Percentiles rank a stretch among this genome's conserved stretches.
Conservation (phyloP, 2,888 invertebrate genomes). For the Latrodectus elegans region DNA sequence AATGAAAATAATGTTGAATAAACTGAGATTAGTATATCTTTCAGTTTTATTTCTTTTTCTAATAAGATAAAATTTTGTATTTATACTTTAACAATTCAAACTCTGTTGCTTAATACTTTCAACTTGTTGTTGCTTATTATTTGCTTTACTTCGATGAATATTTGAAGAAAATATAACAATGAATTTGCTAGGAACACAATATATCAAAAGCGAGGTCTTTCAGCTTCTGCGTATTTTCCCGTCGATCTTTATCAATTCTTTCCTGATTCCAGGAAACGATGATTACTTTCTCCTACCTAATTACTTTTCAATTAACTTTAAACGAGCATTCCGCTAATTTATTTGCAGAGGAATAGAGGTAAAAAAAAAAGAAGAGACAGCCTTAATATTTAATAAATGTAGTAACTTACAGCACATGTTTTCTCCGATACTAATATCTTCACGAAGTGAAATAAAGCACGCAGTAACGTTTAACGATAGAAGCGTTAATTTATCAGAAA, state of each 20-base stretch:
- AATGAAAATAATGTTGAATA: no score
- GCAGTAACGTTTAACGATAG: constrained; percentile 19
- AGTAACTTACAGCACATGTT: constrained; percentile 23
- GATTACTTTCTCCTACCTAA: constrained; percentile 43
- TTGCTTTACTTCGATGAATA: no score
- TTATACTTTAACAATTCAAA: no score
- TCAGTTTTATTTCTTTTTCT: no score
- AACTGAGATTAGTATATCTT: no score
- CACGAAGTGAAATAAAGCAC: background rate
- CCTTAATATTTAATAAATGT: constrained; percentile 46
- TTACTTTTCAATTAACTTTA: constrained; percentile 62
- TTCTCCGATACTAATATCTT: background rate
- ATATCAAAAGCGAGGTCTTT: background rate
- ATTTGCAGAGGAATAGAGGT: constrained; percentile 5
- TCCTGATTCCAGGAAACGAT: constrained; percentile 6
- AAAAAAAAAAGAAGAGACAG: constrained; percentile 16
- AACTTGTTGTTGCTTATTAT: no score
- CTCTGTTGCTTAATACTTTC: no score
- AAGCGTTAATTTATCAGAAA: constrained; percentile 43
- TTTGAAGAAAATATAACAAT: no score
- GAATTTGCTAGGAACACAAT: no score
- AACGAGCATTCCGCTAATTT: constrained; percentile 49
- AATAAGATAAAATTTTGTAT: no score
- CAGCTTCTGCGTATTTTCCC: constrained; percentile 22
- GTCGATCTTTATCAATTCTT: constrained; percentile 22